Evolutionary conservation across 2,113 vertebrate genomes (phyloP).

Genomic region (Parotia lawesii): DNA sequence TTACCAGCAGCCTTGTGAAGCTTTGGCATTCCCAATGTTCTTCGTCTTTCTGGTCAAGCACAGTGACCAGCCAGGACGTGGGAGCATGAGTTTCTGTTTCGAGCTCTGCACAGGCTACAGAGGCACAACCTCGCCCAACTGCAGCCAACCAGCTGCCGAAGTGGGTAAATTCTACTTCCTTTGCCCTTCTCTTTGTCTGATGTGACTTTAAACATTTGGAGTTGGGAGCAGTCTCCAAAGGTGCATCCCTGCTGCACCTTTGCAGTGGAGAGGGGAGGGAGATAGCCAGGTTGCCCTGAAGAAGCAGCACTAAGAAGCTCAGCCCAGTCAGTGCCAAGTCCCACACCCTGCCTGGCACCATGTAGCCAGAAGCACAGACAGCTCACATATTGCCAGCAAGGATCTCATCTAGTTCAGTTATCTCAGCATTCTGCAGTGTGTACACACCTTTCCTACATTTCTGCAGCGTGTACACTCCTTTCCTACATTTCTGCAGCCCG

Average conservation of each 20-base stretch:
- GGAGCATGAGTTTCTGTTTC: not conserved
- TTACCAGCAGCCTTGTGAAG: not conserved
- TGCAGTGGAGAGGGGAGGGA: not conserved
- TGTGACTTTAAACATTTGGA: not conserved
- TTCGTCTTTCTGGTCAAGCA: not conserved
- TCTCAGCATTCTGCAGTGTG: not conserved
- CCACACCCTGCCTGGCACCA: not conserved
- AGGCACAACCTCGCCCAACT: not conserved
- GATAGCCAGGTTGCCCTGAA: not conserved
- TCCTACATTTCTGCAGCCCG: not conserved
- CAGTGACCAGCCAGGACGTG: not conserved
- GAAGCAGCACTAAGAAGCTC: not conserved
- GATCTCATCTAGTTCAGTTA: not conserved
- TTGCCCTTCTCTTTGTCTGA: not conserved
- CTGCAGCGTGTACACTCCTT: not conserved
- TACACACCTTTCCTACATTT: not conserved
- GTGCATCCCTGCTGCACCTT: not conserved
- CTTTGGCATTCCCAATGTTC: not conserved
- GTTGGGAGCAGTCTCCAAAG: not conserved
- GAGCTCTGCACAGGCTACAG: not conserved
- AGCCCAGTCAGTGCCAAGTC: not conserved
- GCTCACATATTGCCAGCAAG: not conserved
- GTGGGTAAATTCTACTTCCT: not conserved
- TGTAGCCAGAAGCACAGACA: not conserved
- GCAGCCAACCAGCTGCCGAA: not conserved